These are phyloP conservation scores for Papilio aristodemus DNA, from an alignment of 1,140 invertebrate species.

Conservation along the genomic window DNA sequence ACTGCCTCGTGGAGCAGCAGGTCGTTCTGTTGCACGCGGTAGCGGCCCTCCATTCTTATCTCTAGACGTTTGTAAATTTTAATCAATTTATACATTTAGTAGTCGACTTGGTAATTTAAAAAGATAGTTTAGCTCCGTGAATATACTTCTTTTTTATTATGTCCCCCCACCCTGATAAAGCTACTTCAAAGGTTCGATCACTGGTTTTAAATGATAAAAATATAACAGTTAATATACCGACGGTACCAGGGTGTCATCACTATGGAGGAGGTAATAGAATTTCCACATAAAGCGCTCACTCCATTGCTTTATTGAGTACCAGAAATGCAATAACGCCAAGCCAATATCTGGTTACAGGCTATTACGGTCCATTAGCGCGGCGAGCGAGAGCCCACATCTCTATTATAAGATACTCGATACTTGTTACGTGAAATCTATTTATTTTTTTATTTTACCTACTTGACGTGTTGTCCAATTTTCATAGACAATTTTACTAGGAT, in stretches of 20 bases:
- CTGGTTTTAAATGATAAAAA: too few species aligned
- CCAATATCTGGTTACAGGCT: constrained; percentile 30
- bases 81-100: too few species aligned
- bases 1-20: constrained; percentile 86
- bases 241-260: constrained; percentile 19
- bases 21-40: constrained; percentile 83
- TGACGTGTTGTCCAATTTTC: background rate
- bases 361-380: constrained; percentile 26
- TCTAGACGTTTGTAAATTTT: constrained; percentile 32
- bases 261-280: constrained; percentile 23
- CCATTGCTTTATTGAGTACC: constrained; percentile 30
- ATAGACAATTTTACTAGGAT: too few species aligned
- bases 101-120: too few species aligned
- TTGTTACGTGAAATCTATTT: too few species aligned
- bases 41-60: constrained; percentile 66
- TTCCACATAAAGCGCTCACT: constrained; percentile 13
- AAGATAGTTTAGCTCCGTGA: too few species aligned
- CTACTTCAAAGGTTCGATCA: too few species aligned
- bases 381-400: background rate
- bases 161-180: too few species aligned
- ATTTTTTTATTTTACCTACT: too few species aligned
- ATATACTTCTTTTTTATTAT: too few species aligned
- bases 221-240: background rate
- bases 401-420: constrained; percentile 20
- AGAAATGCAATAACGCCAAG: constrained; percentile 27